phyloP scores from a whole-genome alignment of 37 sponge, comb jelly and placozoan species.

The Cladorhizidae sp. region DNA sequence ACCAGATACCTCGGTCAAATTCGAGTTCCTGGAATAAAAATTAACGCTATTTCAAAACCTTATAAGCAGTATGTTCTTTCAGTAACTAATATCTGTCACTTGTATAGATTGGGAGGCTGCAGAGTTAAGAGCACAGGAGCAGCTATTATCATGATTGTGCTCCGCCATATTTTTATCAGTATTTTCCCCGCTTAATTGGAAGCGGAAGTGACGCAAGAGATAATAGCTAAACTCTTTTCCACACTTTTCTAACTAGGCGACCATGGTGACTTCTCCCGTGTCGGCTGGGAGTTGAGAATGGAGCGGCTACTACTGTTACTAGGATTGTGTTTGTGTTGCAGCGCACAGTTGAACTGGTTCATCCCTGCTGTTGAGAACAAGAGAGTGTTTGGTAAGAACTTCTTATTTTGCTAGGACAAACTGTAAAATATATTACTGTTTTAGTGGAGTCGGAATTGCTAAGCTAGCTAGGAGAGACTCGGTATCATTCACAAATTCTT shows the following conservation, averaged over 20 bases:
- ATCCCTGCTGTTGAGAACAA: conserved; percentile 2
- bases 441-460: too few species aligned
- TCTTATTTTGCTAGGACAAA: too few species aligned
- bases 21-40: conserved; percentile 67
- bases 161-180: background rate
- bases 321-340: background rate
- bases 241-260: too few species aligned
- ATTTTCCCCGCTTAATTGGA: background rate
- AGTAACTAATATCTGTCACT: background rate
- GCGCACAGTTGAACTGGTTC: conserved; percentile 6
- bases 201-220: background rate
- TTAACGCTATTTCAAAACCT: too few species aligned
- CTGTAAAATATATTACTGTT: too few species aligned
- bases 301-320: background rate
- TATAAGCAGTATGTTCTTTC: background rate
- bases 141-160: conserved; percentile 7
- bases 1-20: conserved; percentile 91
- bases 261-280: too few species aligned
- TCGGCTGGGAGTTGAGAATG: background rate
- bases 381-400: conserved; percentile 30
- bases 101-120: conserved; percentile 55
- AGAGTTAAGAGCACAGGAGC: conserved; percentile 30
- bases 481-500: too few species aligned
- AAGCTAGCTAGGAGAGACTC: too few species aligned
- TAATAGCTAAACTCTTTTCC: too few species aligned